Percentiles rank a stretch among this genome's conserved stretches.
Evolutionary conservation across 2,113 vertebrate species (phyloP).

Genomic region (Thamnaconus septentrionalis): DNA sequence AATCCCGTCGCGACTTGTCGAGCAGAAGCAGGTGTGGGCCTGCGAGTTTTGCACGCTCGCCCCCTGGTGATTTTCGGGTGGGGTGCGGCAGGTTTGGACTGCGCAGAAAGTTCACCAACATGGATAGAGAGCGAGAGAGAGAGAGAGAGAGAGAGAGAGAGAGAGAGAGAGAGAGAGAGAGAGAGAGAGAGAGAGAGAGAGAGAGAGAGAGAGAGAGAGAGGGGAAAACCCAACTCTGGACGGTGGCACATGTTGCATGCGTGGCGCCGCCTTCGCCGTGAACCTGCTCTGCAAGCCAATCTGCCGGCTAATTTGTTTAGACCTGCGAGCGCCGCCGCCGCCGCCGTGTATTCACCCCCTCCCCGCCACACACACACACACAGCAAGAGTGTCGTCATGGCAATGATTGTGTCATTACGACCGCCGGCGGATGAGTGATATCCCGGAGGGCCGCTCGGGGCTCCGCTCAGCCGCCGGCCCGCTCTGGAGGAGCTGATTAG

Average conservation of each 20-base stretch:
- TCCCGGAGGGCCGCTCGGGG: conserved; percentile 71
- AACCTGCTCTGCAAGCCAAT: conserved; percentile 69
- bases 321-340: conserved; percentile 55
- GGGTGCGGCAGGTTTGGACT: too few relatives aligned
- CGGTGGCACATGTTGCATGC: conserved; percentile 38
- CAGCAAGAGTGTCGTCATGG: conserved; percentile 69
- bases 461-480: conserved; percentile 71
- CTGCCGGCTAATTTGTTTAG: conserved; percentile 75
- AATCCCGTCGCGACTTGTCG: conserved; percentile 57
- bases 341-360: conserved; percentile 72
- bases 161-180: neutral
- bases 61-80: too few relatives aligned
- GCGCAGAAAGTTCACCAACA: too few relatives aligned
- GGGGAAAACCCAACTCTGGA: conserved; percentile 7
- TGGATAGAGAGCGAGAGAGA: too few relatives aligned
- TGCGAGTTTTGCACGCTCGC: neutral
- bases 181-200: too few relatives aligned
- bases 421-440: conserved; percentile 74
- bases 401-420: conserved; percentile 77
- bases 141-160: neutral
- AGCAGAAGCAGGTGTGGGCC: conserved; percentile 59
- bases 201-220: neutral
- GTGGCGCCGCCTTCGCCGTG: conserved; percentile 72
- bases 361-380: conserved; percentile 56
- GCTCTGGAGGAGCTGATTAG: conserved; percentile 73